Percentiles rank a stretch among this genome's conserved stretches.
Evolutionary conservation across 1,140 invertebrate genomes (phyloP).

Genomic region (Stegodyphus mimosarum): DNA sequence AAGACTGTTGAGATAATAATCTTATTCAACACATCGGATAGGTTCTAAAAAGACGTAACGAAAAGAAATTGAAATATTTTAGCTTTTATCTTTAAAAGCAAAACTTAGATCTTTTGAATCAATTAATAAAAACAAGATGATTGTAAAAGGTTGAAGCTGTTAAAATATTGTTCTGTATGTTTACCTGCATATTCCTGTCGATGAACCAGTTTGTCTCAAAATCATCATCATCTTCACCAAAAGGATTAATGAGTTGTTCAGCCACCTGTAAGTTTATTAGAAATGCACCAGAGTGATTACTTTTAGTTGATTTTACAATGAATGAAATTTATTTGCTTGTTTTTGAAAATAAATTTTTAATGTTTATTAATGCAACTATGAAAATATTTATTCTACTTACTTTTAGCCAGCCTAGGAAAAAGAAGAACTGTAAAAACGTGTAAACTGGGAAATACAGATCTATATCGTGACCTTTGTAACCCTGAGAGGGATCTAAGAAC

Average conservation of each 20-base stretch:
- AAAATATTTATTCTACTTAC: conserved; percentile 44
- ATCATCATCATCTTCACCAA: conserved; percentile 72
- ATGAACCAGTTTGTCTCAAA: conserved; percentile 67
- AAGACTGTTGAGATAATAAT: no score
- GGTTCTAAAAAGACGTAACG: no score
- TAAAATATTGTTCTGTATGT: background rate
- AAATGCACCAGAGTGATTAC: no score
- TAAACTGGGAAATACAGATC: conserved; percentile 65
- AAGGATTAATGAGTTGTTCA: conserved; percentile 68
- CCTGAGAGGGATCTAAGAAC: conserved; percentile 74
- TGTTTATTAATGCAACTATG: no score
- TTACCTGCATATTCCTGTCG: conserved; percentile 60
- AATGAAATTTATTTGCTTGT: no score
- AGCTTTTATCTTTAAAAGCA: background rate
- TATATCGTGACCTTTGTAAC: conserved; percentile 61
- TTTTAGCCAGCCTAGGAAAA: conserved; percentile 92
- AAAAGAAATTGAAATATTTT: background rate
- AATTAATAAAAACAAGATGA: no score
- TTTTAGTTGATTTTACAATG: no score
- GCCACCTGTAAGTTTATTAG: conserved; percentile 63
- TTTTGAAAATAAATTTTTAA: no score
- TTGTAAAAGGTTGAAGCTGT: no score
- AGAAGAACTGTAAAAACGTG: conserved; percentile 83
- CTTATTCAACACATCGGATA: no score
- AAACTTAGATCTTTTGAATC: no score